These are phyloP conservation scores for Poecilia gillii DNA, from an alignment of 2,797 vertebrate genomes.

Conservation along the genomic window DNA sequence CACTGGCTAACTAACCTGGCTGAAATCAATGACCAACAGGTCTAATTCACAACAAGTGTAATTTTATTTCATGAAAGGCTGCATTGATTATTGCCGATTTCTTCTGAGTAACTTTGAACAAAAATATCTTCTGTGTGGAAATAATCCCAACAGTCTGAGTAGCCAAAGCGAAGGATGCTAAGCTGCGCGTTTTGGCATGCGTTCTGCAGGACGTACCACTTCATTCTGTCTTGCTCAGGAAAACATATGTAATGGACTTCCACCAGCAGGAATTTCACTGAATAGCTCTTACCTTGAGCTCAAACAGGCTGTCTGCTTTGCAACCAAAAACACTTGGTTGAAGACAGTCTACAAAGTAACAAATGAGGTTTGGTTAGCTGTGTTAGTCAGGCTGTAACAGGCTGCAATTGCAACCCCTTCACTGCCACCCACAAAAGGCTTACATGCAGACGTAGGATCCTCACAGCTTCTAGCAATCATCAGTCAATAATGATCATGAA, in stretches of 20 bases:
- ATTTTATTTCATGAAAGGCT: slow-evolving; percentile 49
- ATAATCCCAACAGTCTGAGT: not conserved
- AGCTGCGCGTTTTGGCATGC: slow-evolving; percentile 3
- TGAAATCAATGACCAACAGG: slow-evolving; percentile 63
- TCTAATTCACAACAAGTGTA: slow-evolving; percentile 35
- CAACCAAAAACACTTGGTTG: not conserved
- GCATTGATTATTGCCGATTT: slow-evolving; percentile 38
- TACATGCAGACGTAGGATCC: no score
- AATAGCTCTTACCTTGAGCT: slow-evolving; percentile 29
- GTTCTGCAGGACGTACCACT: slow-evolving; percentile 29
- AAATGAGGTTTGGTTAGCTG: not conserved
- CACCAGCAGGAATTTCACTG: slow-evolving; percentile 39
- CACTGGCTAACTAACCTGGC: slow-evolving; percentile 53
- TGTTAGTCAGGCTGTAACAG: not conserved
- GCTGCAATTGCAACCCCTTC: not conserved
- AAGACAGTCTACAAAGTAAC: not conserved
- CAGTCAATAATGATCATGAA: not conserved
- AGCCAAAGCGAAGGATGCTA: slow-evolving; percentile 16
- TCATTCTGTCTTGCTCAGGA: slow-evolving; percentile 28
- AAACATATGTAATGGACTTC: slow-evolving; percentile 33
- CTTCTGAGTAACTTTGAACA: no score
- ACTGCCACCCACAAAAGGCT: no score
- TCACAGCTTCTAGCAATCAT: not conserved
- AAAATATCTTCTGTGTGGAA: slow-evolving; percentile 16
- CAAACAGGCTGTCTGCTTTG: slow-evolving; percentile 11